Conservation (phyloP, 1,140 invertebrate species). For the Eueides isabella region DNA sequence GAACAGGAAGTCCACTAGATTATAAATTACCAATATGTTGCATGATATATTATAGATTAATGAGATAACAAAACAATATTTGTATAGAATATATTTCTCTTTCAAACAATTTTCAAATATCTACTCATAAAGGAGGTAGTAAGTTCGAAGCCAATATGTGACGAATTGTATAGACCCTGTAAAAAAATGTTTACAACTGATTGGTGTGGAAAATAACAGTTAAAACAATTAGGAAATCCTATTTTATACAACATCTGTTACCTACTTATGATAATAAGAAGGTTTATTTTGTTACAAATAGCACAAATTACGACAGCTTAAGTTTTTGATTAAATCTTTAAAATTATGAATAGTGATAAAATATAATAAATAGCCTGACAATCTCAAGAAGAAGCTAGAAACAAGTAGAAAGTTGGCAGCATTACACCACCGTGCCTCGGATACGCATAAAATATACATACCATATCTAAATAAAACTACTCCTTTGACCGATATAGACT, state of each 20-base stretch:
- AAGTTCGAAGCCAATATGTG: not conserved
- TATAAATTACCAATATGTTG: not conserved
- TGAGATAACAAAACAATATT: not conserved
- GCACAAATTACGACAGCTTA: not conserved
- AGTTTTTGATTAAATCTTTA: too few species aligned
- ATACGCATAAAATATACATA: not conserved
- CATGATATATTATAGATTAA: not conserved
- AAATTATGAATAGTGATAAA: too few species aligned
- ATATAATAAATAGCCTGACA: not conserved
- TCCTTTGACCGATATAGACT: not conserved
- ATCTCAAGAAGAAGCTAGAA: not conserved
- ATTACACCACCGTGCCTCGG: not conserved
- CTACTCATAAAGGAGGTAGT: not conserved
- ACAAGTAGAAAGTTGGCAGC: not conserved
- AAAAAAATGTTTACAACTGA: not conserved
- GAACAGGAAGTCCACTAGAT: slow-evolving; percentile 32
- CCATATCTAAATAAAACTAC: not conserved
- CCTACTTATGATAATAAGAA: too few species aligned
- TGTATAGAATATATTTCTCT: not conserved
- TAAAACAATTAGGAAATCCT: not conserved
- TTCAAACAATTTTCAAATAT: not conserved
- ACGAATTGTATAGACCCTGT: not conserved
- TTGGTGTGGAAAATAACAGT: not conserved
- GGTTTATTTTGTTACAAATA: too few species aligned
- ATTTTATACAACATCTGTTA: too few species aligned